These are phyloP conservation scores for Graphium colonna DNA, from an alignment of 2,888 invertebrate genomes.

Conservation along the genomic window DNA sequence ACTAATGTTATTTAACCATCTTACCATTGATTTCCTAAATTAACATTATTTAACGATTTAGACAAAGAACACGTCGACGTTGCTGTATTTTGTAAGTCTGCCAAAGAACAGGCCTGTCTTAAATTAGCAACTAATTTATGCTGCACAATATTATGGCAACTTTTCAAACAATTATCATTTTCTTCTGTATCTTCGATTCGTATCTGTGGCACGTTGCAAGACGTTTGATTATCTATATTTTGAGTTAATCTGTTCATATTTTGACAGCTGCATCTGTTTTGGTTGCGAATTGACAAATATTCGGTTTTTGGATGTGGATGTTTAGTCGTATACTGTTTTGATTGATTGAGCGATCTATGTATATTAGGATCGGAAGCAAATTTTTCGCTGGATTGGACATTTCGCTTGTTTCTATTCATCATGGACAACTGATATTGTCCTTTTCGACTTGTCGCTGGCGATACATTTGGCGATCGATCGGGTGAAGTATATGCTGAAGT, in stretches of 20 bases:
- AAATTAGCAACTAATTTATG: constrained; percentile 58
- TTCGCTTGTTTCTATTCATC: constrained; percentile 53
- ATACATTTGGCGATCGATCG: constrained; percentile 51
- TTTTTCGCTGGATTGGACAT: constrained; percentile 51
- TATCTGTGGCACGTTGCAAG: constrained; percentile 39
- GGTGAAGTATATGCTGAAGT: constrained; percentile 56
- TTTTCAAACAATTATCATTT: constrained; percentile 23
- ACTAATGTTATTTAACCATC: constrained; percentile 35
- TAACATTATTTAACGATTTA: constrained; percentile 52
- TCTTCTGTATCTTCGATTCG: constrained; percentile 36
- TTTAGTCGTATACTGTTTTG: constrained; percentile 8
- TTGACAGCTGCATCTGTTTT: constrained; percentile 34
- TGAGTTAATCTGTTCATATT: constrained; percentile 23
- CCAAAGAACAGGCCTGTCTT: constrained; percentile 59
- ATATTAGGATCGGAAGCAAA: constrained; percentile 64
- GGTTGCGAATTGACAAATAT: constrained; percentile 37
- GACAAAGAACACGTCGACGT: constrained; percentile 43
- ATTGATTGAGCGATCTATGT: constrained; percentile 40
- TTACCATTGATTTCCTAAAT: constrained; percentile 37
- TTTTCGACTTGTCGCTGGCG: constrained; percentile 49
- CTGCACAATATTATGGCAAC: constrained; percentile 43
- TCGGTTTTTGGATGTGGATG: constrained; percentile 20
- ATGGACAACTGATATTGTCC: constrained; percentile 65
- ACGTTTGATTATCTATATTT: constrained; percentile 15
- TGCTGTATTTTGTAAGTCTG: constrained; percentile 49